Base-by-base conservation (phyloP, 2,888 invertebrate genomes). In the Cataglyphis rosenhaueri region DNA sequence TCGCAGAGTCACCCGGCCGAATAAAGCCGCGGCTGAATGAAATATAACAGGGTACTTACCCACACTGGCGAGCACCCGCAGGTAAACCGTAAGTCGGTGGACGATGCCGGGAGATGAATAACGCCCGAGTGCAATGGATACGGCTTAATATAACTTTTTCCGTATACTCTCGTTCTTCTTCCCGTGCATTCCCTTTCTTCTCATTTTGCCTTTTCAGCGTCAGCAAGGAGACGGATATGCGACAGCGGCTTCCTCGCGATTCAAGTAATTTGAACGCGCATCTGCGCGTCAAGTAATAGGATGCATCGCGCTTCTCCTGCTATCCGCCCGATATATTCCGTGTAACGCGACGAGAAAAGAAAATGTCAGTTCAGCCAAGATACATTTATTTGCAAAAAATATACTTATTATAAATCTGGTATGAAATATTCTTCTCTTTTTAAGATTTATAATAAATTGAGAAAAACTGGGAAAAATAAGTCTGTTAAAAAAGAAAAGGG, bases 41-140 rank as follows among this genome's bases (percentile, higher is more conserved):
- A 76, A 79, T 61, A 82, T 86, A 87, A 87, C 86, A 85, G 82
- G 86, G 83, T 82, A 86, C 83, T 87, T 82, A 84, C 66, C 66
- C 29, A 74, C 73, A n/a, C 71, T 73, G 65, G 71, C 21, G 57
- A 71, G 82, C 38, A 32, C 41, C 21, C 25, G 57, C 35, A 44
- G 48, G 84, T 82, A 84, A 78, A 82, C 70, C 64, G 84, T 59
- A 84, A 52, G 71, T 65, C 75, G 76, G 38, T 8, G 48, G 65
- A 82, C 65, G 74, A 29, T 41, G 29, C n/a, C 41, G 18, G 32
- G 55, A 75, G 68, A 70, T 81, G 64, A 84, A 81, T 84, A 84
- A 74, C 75, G 25, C 70, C 75, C 70, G 55, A 21, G 75, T 52
- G 32, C 41, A 55, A 57, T 75, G 55, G 82, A 76, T 65, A 76